These are phyloP conservation scores for Lasioglossum pauxillum DNA, from an alignment of 2,888 invertebrate genomes.

Conservation along the genomic window DNA sequence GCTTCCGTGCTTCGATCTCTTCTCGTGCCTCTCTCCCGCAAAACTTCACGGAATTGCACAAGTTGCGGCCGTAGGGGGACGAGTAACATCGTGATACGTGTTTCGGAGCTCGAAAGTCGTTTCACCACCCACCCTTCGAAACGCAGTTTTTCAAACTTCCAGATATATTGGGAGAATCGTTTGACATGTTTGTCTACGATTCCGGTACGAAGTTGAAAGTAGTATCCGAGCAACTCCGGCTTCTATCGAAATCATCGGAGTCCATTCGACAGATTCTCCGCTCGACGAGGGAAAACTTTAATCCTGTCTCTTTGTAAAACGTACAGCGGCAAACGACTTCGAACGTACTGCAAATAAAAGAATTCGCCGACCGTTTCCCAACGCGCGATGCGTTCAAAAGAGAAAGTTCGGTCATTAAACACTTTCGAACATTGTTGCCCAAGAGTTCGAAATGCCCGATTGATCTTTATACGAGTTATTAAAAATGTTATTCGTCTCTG, in stretches of 20 bases:
- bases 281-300: constrained; percentile 27
- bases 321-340: not conserved
- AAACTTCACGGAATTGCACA: constrained; percentile 45
- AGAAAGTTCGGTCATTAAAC: not conserved
- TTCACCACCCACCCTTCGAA: constrained; percentile 12
- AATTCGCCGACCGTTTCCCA: not conserved
- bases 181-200: constrained; percentile 52
- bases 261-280: constrained; percentile 18
- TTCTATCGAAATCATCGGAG: constrained; percentile 29
- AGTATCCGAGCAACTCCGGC: constrained; percentile 19
- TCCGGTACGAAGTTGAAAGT: constrained; percentile 33
- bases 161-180: constrained; percentile 33
- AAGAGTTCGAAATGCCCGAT: not conserved
- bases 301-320: constrained; percentile 23
- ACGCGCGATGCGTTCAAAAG: not conserved
- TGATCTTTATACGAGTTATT: not conserved
- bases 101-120: constrained; percentile 37
- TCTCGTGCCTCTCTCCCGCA: not conserved
- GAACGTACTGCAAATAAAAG: not conserved
- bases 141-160: constrained; percentile 35
- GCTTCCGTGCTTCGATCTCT: constrained; percentile 28
- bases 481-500: not conserved
- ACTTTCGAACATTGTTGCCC: not conserved
- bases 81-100: constrained; percentile 38
- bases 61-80: constrained; percentile 28